Evolutionary conservation across 2,888 invertebrate species (phyloP).

Genomic region (Junonia oenone): DNA sequence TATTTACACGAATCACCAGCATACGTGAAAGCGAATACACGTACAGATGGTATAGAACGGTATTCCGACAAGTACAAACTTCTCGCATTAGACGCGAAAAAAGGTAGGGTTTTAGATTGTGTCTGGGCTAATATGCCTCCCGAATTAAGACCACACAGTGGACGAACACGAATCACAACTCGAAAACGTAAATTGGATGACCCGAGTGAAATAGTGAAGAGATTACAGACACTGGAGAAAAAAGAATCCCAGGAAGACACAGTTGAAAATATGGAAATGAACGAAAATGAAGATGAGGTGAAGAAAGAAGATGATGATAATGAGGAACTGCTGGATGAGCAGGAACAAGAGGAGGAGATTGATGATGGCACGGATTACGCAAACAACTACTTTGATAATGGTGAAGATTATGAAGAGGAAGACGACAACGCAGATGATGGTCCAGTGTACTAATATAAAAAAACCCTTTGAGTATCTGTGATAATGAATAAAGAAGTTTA

Average conservation of each 20-base stretch:
- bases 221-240: conserved; percentile 83
- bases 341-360: conserved; percentile 90
- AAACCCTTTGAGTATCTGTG: conserved; percentile 19
- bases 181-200: conserved; percentile 63
- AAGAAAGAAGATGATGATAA: conserved; percentile 78
- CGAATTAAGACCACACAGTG: conserved; percentile 79
- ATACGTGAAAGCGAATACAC: conserved; percentile 71
- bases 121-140: conserved; percentile 82
- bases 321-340: conserved; percentile 81
- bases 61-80: conserved; percentile 80
- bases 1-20: conserved; percentile 84
- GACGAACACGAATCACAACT: conserved; percentile 46
- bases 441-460: conserved; percentile 81
- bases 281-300: conserved; percentile 58
- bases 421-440: conserved; percentile 92
- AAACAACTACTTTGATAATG: conserved; percentile 93
- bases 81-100: conserved; percentile 68
- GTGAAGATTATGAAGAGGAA: conserved; percentile 91
- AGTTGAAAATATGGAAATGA: conserved; percentile 65
- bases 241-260: conserved; percentile 78
- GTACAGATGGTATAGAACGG: conserved; percentile 73
- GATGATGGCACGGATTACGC: conserved; percentile 94
- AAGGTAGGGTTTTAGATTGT: conserved; percentile 66
- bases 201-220: conserved; percentile 55
- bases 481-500: conserved; percentile 17